phyloP scores from a whole-genome alignment of 2,888 invertebrate genomes.

The Gastracanthus pulcherrimus region DNA sequence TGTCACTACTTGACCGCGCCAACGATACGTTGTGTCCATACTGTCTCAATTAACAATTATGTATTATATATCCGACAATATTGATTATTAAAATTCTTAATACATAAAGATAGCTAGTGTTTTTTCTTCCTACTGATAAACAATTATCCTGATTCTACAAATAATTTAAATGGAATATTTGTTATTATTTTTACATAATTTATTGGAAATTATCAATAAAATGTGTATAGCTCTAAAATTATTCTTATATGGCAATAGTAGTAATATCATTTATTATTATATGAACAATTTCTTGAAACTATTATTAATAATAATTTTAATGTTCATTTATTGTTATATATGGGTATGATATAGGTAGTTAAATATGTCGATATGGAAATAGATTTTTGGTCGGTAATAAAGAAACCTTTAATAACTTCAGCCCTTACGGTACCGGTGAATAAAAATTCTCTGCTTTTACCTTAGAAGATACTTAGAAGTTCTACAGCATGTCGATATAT shows the following conservation, averaged over 20 bases:
- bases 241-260: too few species aligned
- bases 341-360: too few species aligned
- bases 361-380: background rate
- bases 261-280: too few species aligned
- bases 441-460: background rate
- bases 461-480: background rate
- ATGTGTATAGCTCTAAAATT: too few species aligned
- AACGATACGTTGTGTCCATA: constrained; percentile 76
- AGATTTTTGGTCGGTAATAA: background rate
- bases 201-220: too few species aligned
- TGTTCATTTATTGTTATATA: too few species aligned
- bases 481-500: background rate
- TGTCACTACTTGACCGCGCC: constrained; percentile 73
- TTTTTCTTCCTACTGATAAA: background rate
- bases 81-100: constrained; percentile 77
- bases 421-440: background rate
- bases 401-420: background rate
- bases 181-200: too few species aligned
- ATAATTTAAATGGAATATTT: too few species aligned
- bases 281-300: too few species aligned
- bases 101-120: constrained; percentile 65
- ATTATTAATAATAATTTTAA: too few species aligned
- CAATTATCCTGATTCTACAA: background rate
- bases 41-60: constrained; percentile 76
- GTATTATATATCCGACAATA: constrained; percentile 77